Evolutionary conservation across 1,140 invertebrate species (phyloP), one percentile per base, ranked within the genome.

Genomic region (Drosophila sp.): DNA sequence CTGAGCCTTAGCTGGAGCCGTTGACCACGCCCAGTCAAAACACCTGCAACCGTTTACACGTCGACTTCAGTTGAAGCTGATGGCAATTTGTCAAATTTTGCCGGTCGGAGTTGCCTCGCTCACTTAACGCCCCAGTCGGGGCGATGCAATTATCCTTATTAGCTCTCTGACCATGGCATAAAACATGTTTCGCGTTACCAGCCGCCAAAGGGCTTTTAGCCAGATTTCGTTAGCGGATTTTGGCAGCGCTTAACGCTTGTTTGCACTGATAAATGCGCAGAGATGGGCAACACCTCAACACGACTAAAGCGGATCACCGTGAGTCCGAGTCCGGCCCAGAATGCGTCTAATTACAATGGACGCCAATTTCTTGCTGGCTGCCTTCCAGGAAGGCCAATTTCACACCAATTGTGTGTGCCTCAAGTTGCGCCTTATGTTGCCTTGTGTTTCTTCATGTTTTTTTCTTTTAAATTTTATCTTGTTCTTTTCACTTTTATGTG

Each of bases 41-140:
- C 82, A 86, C 82, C 82, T 86, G 82, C 82, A 86, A 87, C 78
- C 82, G 83, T 86, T 86, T 86, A 86, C 82, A 86, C 72, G 82
- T 89, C 82, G 84, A 78, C 78, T 63, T 25, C 51, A 75, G 40
- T 40, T 69, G 41, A 43, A 66, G 54, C 58, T 80, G 80, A 86
- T 82, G 82, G 78, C 83, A 86, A 86, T 86, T 86, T 86, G 82
- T 86, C 82, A 86, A 86, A 86, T 76, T 81, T 82, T 82, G 51
- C 41, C 27, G 13, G 9, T 14, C 9, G 16, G 8, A n/a, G n/a
- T n/a, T n/a, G n/a, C n/a, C n/a, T n/a, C n/a, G 38, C 77, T 80
- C 65, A 86, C 81, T 84, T 86, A 80, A 80, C 77, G 81, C 78
- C 81, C 41, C 69, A 67, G 70, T 67, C 67, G 75, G 21, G 21